Percentiles rank a stretch among this genome's conserved stretches.
Evolutionary conservation across 2,888 invertebrate species (phyloP).

Genomic region (Eubasilissa splendida): DNA sequence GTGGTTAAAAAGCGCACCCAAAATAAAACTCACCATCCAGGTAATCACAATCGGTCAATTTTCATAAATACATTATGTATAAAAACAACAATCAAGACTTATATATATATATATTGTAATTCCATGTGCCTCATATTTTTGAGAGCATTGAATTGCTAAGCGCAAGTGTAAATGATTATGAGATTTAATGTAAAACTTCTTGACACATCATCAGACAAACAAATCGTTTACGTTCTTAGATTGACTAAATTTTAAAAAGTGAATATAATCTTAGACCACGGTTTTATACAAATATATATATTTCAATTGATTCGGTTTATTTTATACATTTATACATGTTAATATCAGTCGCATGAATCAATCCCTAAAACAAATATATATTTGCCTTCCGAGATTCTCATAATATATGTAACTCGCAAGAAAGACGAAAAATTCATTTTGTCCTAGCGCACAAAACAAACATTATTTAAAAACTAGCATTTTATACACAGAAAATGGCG

Average conservation of each 20-base stretch:
- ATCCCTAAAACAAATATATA: not conserved
- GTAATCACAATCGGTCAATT: not conserved
- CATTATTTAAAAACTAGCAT: slow-evolving; percentile 17
- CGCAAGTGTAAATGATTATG: no score
- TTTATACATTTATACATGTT: not conserved
- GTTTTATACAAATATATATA: no score
- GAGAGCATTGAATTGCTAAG: not conserved
- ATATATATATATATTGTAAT: slow-evolving; percentile 5
- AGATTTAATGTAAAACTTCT: no score
- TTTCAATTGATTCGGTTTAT: not conserved
- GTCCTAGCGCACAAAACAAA: slow-evolving; percentile 12
- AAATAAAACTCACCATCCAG: not conserved
- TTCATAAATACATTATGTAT: slow-evolving; percentile 7
- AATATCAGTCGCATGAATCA: slow-evolving; percentile 17
- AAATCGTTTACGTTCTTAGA: no score
- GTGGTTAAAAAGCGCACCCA: not conserved
- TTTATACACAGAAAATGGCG: slow-evolving; percentile 18
- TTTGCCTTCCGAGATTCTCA: slow-evolving; percentile 19
- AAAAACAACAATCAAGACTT: not conserved
- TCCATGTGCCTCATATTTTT: slow-evolving; percentile 12
- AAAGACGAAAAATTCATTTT: slow-evolving; percentile 3
- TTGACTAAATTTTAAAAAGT: no score
- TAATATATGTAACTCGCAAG: slow-evolving; percentile 30
- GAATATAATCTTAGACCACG: no score
- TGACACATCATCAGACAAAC: no score